Evolutionary conservation across 2,888 invertebrate species (phyloP).

Genomic region (Philereme transversata): DNA sequence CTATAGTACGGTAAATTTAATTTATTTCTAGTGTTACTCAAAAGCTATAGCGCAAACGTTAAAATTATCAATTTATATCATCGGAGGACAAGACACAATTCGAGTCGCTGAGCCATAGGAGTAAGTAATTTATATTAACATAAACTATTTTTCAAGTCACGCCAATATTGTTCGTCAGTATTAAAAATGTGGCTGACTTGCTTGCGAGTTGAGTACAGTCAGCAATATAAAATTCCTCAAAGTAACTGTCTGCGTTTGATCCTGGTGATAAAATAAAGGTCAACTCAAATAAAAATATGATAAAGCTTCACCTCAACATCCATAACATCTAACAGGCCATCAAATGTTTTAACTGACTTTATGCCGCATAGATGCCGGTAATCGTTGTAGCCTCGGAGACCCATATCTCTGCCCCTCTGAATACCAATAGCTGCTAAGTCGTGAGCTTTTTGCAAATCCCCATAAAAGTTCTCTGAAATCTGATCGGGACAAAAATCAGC

Average conservation of each 20-base stretch:
- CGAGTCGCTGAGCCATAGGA: too few relatives aligned
- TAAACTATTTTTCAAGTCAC: too few relatives aligned
- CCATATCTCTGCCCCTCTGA: constrained; percentile 67
- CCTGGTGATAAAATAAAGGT: constrained; percentile 3
- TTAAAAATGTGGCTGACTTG: too few relatives aligned
- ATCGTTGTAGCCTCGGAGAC: constrained; percentile 64
- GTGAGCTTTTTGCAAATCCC: constrained; percentile 56
- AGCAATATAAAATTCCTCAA: too few relatives aligned
- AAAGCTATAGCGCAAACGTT: too few relatives aligned
- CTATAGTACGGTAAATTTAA: too few relatives aligned
- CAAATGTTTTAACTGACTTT: constrained; percentile 57
- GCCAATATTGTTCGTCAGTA: too few relatives aligned
- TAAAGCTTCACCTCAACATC: constrained; percentile 55
- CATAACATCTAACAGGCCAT: constrained; percentile 64
- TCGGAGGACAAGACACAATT: too few relatives aligned
- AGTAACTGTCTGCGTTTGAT: constrained; percentile 1
- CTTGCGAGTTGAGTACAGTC: too few relatives aligned
- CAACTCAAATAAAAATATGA: constrained; percentile 9
- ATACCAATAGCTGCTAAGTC: constrained; percentile 61
- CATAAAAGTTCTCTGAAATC: constrained; percentile 64
- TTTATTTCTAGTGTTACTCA: too few relatives aligned
- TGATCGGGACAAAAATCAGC: constrained; percentile 35
- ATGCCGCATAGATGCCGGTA: constrained; percentile 63
- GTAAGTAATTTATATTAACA: too few relatives aligned
- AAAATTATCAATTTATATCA: too few relatives aligned